Evolutionary conservation across 2,113 vertebrate species (phyloP), one percentile per base, ranked within the genome.

Genomic region (Psophia crepitans): DNA sequence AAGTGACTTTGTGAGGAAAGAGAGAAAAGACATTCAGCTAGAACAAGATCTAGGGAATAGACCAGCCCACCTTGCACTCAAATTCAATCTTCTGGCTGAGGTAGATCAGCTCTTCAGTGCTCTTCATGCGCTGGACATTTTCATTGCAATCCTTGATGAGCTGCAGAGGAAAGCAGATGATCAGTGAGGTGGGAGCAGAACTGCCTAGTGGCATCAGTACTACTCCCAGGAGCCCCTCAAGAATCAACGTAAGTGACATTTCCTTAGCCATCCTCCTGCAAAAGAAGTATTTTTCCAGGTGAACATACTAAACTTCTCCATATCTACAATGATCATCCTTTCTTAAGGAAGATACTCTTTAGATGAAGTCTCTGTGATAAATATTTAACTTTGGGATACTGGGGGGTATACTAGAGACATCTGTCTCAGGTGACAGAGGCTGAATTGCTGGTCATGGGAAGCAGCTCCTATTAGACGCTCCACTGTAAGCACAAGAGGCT

Each of bases 51-150:
- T 21, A 39, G 14, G 30, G 48, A 66, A 74, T 43, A 41, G 41
- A 68, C 1, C 2, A 68, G 84, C 98, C 98, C 91, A 99, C 99
- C 98, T 98, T 99, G 98, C 99, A 99, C 76, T 99, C 99, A 97
- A 99, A 99, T 97, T 99, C 99, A 86, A 99, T 99, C 95, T 98
- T 99, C 82, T 99, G 98, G 95, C 98, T 99, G 75, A 99, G 98
- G 76, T 98, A 98, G 84, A 99, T 99, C 86, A 99, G 98, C 43
- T 99, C 99, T 97, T 99, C 99, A 0, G 99, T 99, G 94, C 98
- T 99, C 74, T 99, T 99, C 99, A 99, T 99, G 56, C 99, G 98
- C 84, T 99, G 98, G 89, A 99, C 99, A 37, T 99, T 99, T 96
- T 98, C 98, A 58, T 99, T 99, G 93, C 99, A 99, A 30, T 99